A percentile compares a stretch with the other conserved stretches of the same genome.
Conservation (phyloP, 2,888 invertebrate genomes). For the Meiosimyza platycephala region DNA sequence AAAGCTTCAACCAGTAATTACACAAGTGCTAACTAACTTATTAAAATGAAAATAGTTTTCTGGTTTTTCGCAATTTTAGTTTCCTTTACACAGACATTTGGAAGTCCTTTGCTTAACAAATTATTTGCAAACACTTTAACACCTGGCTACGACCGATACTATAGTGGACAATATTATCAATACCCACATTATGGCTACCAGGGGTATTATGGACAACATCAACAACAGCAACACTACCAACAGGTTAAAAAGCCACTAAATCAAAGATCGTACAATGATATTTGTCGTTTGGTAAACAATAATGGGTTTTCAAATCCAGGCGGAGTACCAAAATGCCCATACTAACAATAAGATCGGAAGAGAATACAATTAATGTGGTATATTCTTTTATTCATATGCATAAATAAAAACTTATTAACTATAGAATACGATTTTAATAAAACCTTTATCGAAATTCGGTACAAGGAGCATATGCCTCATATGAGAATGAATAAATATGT, state of each 20-base stretch:
- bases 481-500: too few species aligned
- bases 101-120: constrained; percentile 39
- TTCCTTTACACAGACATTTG: not conserved
- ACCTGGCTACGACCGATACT: not conserved
- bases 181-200: too few species aligned
- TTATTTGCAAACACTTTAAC: constrained; percentile 39
- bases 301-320: constrained; percentile 58
- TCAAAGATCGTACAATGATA: constrained; percentile 55
- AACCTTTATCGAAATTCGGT: too few species aligned
- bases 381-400: too few species aligned
- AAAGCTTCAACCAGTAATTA: too few species aligned
- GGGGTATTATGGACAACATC: not conserved
- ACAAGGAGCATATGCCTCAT: too few species aligned
- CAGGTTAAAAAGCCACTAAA: not conserved
- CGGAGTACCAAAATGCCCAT: constrained; percentile 55
- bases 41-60: constrained; percentile 12
- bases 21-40: not conserved
- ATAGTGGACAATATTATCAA: too few species aligned
- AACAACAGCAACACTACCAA: constrained; percentile 1
- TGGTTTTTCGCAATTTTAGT: not conserved
- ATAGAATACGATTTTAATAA: too few species aligned
- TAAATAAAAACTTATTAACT: too few species aligned
- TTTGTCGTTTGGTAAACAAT: constrained; percentile 55
- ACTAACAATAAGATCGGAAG: constrained; percentile 41
- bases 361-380: not conserved